Conservation (phyloP, 2,113 vertebrate species). For the Myotis lucifugus region DNA sequence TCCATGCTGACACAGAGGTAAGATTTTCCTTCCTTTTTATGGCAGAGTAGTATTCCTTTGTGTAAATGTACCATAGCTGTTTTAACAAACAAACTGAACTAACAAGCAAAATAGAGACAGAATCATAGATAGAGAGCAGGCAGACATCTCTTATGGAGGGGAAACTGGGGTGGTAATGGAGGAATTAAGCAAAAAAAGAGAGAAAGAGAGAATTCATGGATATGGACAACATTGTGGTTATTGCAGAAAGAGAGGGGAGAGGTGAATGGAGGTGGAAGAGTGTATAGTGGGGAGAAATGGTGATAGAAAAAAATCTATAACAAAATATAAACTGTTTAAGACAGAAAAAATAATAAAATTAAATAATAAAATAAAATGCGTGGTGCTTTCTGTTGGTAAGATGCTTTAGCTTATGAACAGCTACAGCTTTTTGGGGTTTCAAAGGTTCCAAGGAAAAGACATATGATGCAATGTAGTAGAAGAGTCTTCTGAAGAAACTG, state of each 20-base stretch:
- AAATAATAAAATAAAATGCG: neutral
- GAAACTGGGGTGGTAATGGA: no score
- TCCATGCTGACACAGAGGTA: no score
- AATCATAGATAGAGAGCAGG: neutral
- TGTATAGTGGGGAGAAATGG: neutral
- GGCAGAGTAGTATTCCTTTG: neutral
- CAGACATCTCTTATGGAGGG: neutral
- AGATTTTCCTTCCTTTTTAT: neutral
- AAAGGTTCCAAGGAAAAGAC: neutral
- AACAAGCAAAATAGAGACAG: neutral
- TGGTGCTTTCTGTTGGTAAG: neutral
- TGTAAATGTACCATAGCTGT: neutral
- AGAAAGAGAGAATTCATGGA: neutral
- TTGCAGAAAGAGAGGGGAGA: neutral
- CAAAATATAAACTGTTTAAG: neutral
- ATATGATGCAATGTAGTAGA: neutral
- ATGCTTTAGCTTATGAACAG: neutral
- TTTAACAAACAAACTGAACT: neutral
- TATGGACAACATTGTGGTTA: neutral
- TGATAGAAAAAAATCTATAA: neutral
- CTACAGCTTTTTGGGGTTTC: neutral
- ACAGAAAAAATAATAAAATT: neutral
- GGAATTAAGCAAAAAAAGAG: neutral
- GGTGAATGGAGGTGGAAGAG: neutral
- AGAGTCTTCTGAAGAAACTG: neutral